Evolutionary conservation across 2,797 vertebrate species (phyloP).

Genomic region (Acrossocheilus wenchowensis): DNA sequence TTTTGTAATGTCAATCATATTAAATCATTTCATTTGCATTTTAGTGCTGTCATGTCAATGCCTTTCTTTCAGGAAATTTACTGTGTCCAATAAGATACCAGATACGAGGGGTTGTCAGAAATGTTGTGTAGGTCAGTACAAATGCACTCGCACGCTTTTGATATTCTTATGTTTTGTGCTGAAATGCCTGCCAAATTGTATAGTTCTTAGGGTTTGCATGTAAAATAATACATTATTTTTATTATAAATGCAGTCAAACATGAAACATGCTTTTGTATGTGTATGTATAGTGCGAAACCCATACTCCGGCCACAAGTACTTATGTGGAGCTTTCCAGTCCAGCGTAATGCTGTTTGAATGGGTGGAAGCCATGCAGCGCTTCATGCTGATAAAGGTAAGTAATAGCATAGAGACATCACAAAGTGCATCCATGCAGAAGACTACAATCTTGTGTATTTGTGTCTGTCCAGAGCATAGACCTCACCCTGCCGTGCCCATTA

Average conservation of each 20-base stretch:
- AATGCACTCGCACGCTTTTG: neutral
- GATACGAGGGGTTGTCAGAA: conserved; percentile 98
- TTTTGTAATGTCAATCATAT: neutral
- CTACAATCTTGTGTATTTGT: conserved; percentile 17
- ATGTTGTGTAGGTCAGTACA: conserved; percentile 91
- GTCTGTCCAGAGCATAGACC: conserved; percentile 84
- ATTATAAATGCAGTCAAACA: neutral
- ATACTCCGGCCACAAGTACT: conserved; percentile 88
- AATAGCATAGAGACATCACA: neutral
- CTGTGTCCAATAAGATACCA: conserved; percentile 95
- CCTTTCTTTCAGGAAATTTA: conserved; percentile 86
- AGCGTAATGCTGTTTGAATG: conserved; percentile 89
- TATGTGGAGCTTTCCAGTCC: conserved; percentile 88
- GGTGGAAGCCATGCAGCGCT: conserved; percentile 93
- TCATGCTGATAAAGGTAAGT: conserved; percentile 91
- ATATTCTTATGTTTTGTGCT: neutral
- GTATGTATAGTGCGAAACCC: conserved; percentile 84
- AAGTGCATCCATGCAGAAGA: neutral
- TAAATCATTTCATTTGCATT: neutral
- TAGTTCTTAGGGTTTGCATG: neutral
- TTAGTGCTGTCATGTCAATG: neutral
- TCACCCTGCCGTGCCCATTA: conserved; percentile 87
- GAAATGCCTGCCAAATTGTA: neutral
- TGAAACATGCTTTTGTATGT: neutral
- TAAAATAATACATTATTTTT: neutral